phyloP scores from a whole-genome alignment of 2,888 invertebrate genomes.

The Lycophotia porphyrea region DNA sequence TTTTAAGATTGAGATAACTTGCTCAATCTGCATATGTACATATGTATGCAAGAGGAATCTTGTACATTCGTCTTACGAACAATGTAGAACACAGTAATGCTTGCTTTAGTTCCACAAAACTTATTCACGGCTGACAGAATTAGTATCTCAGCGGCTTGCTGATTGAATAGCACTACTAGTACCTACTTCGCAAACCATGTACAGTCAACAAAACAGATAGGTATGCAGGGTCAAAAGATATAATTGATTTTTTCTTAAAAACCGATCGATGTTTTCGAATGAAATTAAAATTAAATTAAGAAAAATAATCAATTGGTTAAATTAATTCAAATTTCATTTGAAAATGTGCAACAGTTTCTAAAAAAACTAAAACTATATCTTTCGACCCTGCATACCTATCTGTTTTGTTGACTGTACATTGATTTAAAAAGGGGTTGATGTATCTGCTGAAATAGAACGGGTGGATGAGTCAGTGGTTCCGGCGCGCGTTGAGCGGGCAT shows the following conservation, averaged over 20 bases:
- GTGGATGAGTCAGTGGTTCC: constrained; percentile 74
- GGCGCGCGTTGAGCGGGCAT: constrained; percentile 68
- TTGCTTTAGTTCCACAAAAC: constrained; percentile 41
- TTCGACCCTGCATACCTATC: too few relatives aligned
- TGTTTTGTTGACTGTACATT: too few relatives aligned
- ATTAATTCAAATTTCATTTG: too few relatives aligned
- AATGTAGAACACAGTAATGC: constrained; percentile 33
- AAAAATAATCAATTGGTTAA: too few relatives aligned
- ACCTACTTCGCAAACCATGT: constrained; percentile 21
- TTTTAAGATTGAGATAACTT: constrained; percentile 35
- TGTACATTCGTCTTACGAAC: constrained; percentile 28
- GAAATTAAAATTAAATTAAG: too few relatives aligned
- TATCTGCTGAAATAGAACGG: constrained; percentile 71
- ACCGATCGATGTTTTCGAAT: too few relatives aligned
- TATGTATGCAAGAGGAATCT: constrained; percentile 33
- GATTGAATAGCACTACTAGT: constrained; percentile 32
- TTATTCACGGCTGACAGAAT: constrained; percentile 56
- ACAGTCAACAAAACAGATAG: too few relatives aligned
- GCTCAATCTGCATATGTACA: constrained; percentile 42
- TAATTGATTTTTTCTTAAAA: too few relatives aligned
- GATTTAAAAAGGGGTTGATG: constrained; percentile 64
- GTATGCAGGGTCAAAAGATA: too few relatives aligned
- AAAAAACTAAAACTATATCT: too few relatives aligned
- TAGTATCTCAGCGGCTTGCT: constrained; percentile 31
- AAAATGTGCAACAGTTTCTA: too few relatives aligned